These are phyloP conservation scores for Crocallis elinguaria DNA, from an alignment of 2,888 invertebrate species.

Conservation along the genomic window DNA sequence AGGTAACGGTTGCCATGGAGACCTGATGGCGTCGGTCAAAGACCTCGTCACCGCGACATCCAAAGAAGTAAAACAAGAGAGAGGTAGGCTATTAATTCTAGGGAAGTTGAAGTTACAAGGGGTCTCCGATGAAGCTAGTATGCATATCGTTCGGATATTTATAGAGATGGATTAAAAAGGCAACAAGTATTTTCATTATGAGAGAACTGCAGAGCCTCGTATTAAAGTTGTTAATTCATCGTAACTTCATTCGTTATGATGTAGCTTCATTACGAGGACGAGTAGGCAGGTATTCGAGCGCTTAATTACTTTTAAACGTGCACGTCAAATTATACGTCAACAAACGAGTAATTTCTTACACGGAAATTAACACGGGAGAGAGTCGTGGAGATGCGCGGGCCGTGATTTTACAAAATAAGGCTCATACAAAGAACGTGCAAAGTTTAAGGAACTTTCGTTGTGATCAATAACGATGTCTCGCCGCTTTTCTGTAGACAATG, in stretches of 20 bases:
- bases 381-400: conserved; percentile 8
- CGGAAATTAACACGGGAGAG: conserved; percentile 20
- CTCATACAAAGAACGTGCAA: conserved; percentile 31
- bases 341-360: conserved; percentile 27
- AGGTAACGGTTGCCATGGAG: conserved; percentile 71
- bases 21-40: conserved; percentile 75
- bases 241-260: conserved; percentile 59
- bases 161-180: conserved; percentile 48
- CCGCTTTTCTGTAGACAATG: conserved; percentile 25
- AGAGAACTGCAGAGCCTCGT: conserved; percentile 41
- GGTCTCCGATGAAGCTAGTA: conserved; percentile 49
- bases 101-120: conserved; percentile 56
- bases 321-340: conserved; percentile 37
- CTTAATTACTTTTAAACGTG: conserved; percentile 48
- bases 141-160: conserved; percentile 45
- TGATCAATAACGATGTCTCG: conserved; percentile 34
- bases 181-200: conserved; percentile 47
- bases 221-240: conserved; percentile 58
- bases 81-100: conserved; percentile 62
- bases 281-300: conserved; percentile 46
- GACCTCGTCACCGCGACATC: conserved; percentile 75
- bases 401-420: conserved; percentile 21
- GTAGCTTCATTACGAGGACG: conserved; percentile 51
- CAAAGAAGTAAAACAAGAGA: conserved; percentile 70
- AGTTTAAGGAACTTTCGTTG: conserved; percentile 34